phyloP scores from a whole-genome alignment of 2,797 vertebrate genomes.

The Helarctos malayanus region DNA sequence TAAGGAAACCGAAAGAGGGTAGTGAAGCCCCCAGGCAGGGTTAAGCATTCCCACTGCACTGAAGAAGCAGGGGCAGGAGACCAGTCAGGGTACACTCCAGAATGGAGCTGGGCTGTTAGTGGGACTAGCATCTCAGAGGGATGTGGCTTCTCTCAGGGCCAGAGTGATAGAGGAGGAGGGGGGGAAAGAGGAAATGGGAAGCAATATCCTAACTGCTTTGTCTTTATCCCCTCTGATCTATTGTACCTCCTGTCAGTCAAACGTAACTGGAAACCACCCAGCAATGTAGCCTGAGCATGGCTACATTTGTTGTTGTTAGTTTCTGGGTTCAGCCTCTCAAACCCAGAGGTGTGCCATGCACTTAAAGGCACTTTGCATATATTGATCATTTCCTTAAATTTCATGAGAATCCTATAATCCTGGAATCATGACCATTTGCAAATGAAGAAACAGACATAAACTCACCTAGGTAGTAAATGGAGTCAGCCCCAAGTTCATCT shows the following conservation, averaged over 20 bases:
- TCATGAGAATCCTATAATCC: neutral
- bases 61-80: neutral
- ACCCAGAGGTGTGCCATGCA: neutral
- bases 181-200: neutral
- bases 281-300: neutral
- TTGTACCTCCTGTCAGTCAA: neutral
- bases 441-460: conserved; percentile 8
- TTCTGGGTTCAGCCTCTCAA: neutral
- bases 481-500: conserved; percentile 31
- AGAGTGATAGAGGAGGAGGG: neutral
- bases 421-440: neutral
- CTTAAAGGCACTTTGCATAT: neutral
- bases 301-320: neutral
- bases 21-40: neutral
- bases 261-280: neutral
- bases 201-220: neutral
- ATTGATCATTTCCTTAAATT: neutral
- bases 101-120: neutral
- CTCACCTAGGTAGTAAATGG: neutral
- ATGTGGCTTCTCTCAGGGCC: neutral
- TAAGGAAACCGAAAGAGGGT: neutral
- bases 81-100: neutral
- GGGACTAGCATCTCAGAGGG: neutral
- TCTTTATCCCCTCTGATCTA: neutral
- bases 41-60: too few species aligned